Evolutionary conservation across 2,888 invertebrate species (phyloP).

Genomic region (Chrysolina haemoptera): DNA sequence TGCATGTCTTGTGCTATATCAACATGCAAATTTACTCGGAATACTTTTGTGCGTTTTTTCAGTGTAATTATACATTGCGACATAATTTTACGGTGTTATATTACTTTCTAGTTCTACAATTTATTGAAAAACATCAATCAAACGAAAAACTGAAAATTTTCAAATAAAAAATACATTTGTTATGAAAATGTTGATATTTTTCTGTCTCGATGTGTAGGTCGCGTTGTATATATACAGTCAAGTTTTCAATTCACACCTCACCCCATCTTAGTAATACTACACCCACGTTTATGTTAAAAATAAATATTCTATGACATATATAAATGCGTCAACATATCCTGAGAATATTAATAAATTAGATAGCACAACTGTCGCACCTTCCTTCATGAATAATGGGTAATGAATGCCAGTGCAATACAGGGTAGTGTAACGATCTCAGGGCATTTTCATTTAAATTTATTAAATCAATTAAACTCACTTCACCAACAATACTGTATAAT

Average conservation of each 20-base stretch:
- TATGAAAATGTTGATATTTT: neutral
- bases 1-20: too few species aligned
- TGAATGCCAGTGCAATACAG: neutral
- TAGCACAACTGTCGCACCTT: constrained; percentile 39
- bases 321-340: constrained; percentile 34
- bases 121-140: too few species aligned
- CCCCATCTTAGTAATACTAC: constrained; percentile 25
- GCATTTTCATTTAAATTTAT: too few species aligned
- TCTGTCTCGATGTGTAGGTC: constrained; percentile 4
- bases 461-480: too few species aligned
- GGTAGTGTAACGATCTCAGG: too few species aligned
- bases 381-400: constrained; percentile 24
- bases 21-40: too few species aligned
- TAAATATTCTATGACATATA: constrained; percentile 29
- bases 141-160: neutral
- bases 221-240: neutral
- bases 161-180: neutral
- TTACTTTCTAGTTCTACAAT: too few species aligned
- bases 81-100: too few species aligned
- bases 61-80: too few species aligned
- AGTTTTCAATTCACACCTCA: constrained; percentile 14
- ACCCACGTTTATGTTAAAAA: constrained; percentile 34
- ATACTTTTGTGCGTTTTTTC: too few species aligned
- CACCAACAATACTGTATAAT: too few species aligned
- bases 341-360: constrained; percentile 41